A percentile compares a stretch with the other conserved stretches of the same genome.
phyloP scores from a whole-genome alignment of 2,888 invertebrate species.

The Eupithecia pulchellata region DNA sequence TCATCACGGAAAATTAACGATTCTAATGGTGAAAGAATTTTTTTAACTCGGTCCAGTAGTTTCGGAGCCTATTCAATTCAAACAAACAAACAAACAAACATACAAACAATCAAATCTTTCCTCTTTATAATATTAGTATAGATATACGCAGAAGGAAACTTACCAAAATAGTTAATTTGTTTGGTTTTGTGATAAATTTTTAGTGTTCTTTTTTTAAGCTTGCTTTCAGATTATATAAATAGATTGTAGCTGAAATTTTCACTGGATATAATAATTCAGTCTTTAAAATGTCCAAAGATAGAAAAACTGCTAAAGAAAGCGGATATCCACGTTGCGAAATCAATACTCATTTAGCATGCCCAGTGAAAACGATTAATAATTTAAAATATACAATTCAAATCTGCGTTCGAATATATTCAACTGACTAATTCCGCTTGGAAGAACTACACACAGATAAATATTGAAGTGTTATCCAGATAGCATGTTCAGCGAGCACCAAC shows the following conservation, averaged over 20 bases:
- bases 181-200: background rate
- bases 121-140: background rate
- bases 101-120: too few relatives aligned
- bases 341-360: too few relatives aligned
- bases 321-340: background rate
- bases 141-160: background rate
- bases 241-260: background rate
- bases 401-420: background rate
- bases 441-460: background rate
- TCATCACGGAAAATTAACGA: too few relatives aligned
- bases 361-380: too few relatives aligned
- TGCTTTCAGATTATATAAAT: background rate
- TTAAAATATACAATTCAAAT: background rate
- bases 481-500: slow-evolving; percentile 52
- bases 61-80: too few relatives aligned
- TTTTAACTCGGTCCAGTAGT: too few relatives aligned
- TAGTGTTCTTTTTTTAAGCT: background rate
- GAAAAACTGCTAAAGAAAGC: background rate
- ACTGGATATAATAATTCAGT: background rate
- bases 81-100: too few relatives aligned
- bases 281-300: background rate
- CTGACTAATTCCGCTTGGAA: background rate
- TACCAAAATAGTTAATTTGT: background rate
- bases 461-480: slow-evolving; percentile 57
- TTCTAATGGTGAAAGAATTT: too few relatives aligned